Evolutionary conservation across 2,888 invertebrate genomes (phyloP), one percentile per base, ranked within the genome.

Genomic region (Hemaris fuciformis): DNA sequence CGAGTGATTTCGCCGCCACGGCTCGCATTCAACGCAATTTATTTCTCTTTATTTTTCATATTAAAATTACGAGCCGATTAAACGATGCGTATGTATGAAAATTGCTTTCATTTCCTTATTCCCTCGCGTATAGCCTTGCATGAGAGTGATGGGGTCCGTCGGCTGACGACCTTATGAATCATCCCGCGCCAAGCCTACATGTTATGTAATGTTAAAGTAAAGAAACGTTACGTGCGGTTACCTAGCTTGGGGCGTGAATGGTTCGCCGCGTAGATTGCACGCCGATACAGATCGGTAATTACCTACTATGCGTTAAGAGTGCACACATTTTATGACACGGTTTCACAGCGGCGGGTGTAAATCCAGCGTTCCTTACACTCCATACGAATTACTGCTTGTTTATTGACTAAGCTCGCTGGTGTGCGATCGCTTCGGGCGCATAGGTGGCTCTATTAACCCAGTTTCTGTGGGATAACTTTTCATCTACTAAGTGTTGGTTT

Each of bases 251-350:
- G 68, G 68, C 65, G 62, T 53, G 57, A 66, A 64, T 41, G n/a
- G n/a, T n/a, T 25, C 53, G 53, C 61, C 18, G 64, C 60, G 65
- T 65, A 65, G 69, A 66, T 31, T 68, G 60, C 62, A 62, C 61
- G 62, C 20, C 64, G 68, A 71, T 71, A 71, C 62, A 62, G 62
- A 72, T 71, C 70, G 65, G 61, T 68, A 71, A 74, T 71, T 71
- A 72, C n/a, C n/a, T n/a, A n/a, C 67, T 45, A 64, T 60, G 64
- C 67, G 70, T 70, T 70, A 70, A 66, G 64, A 64, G 53, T 64
- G 60, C 60, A 63, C 38, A 66, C 59, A 65, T 62, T 53, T 63
- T 64, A 57, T 59, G 57, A 56, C 61, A 69, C 64, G 65, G 61
- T 64, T 66, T 64, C 62, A 62, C 64, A 42, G 57, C 23, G 15